phyloP scores from a whole-genome alignment of 2,888 invertebrate species.

The Drosophila birchii region DNA sequence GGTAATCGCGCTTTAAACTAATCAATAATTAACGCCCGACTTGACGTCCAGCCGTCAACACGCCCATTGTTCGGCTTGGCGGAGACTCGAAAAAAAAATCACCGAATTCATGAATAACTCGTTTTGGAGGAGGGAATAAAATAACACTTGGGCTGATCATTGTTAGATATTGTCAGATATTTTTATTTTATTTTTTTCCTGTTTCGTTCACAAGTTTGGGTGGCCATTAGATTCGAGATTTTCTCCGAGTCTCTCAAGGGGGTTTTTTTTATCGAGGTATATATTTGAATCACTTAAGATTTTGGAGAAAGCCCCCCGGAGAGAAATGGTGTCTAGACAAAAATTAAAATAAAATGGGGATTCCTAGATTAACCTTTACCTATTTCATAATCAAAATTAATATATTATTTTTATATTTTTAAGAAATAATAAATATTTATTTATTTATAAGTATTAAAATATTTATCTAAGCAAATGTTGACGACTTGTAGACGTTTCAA shows the following conservation, averaged over 20 bases:
- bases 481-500: background rate
- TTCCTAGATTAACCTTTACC: background rate
- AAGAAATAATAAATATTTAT: no score
- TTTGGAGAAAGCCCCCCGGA: slow-evolving; percentile 15
- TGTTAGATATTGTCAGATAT: slow-evolving; percentile 29
- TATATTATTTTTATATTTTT: no score
- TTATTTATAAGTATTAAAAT: background rate
- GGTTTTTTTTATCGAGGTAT: slow-evolving; percentile 39
- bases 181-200: slow-evolving; percentile 22
- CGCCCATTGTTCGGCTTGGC: slow-evolving; percentile 24
- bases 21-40: slow-evolving; percentile 74
- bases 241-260: slow-evolving; percentile 11
- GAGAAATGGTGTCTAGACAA: background rate
- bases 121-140: slow-evolving; percentile 48
- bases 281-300: slow-evolving; percentile 27
- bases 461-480: background rate
- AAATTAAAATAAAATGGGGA: background rate
- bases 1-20: slow-evolving; percentile 77
- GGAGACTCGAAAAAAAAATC: slow-evolving; percentile 17
- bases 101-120: slow-evolving; percentile 61
- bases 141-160: slow-evolving; percentile 27
- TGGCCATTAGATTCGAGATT: slow-evolving; percentile 5
- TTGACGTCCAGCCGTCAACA: slow-evolving; percentile 32
- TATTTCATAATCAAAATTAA: background rate
- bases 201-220: slow-evolving; percentile 14